Base-by-base conservation (phyloP, 2,888 invertebrate genomes). In the Corythucha ciliata region DNA sequence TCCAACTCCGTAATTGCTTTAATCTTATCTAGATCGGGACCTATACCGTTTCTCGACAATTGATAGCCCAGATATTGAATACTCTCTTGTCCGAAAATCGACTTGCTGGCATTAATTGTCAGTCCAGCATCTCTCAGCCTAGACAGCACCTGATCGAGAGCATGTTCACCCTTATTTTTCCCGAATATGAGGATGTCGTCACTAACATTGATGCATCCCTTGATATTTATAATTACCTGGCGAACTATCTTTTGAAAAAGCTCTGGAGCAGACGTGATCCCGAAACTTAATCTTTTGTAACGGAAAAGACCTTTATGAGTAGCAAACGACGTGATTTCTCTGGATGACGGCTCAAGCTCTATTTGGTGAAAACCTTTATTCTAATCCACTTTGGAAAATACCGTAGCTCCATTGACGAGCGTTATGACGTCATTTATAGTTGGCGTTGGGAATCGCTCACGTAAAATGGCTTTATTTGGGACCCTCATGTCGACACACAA, bases 311-410 rank as follows among this genome's bases (percentile, higher is more conserved):
- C 46, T 10, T 34, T 6, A 24, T 46, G 46, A 4, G 46, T 46
- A n/a, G 46, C 39, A 53, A 69, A 69, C 3, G 66, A 66, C 32
- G 68, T 68, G 8, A 68, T 62, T n/a, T 57, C 55, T 52, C 64
- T 52, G 1, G 64, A 65, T 10, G 63, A 57, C 27, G 58, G 56
- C 16, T 61, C 48, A 14, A 68, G 55, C 52, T 64, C 63, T 2
- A 68, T 49, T 52, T 68, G 67, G 56, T 68, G 67, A 54, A 64
- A 68, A 1, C 64, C 67, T 25, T 63, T 58, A 39, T 63, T 63
- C 3, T 67, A 49, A 49, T 68, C 67, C 2, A 67, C 52, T 55
- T 66, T 64, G n/a, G 59, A 55, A 32, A 63, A 65, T 21, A 37
- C 29, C 39, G 59, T 57, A 3, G 62, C 59, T 27, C 44, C 39